Evolutionary conservation across 2,888 invertebrate genomes (phyloP).

Genomic region (Patella caerulea): DNA sequence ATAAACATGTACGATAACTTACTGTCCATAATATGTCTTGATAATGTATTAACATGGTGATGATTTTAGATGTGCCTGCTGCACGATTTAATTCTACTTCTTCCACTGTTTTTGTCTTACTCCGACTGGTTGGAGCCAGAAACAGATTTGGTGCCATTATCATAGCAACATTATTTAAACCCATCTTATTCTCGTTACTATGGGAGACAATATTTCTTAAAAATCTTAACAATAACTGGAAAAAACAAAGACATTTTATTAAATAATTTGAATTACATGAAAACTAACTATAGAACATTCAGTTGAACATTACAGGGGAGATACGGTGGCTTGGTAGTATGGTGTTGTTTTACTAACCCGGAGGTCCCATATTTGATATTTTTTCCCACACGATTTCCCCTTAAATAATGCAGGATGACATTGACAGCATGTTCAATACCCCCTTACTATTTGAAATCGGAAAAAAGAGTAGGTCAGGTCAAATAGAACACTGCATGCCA

Average conservation of each 20-base stretch:
- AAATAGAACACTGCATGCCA: no score
- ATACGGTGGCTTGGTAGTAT: no score
- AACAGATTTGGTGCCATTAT: constrained; percentile 93
- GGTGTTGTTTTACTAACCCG: no score
- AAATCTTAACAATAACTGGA: constrained; percentile 83
- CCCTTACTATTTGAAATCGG: no score
- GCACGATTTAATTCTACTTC: constrained; percentile 77
- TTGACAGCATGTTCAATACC: no score
- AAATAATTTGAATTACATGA: not conserved
- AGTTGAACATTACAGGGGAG: no score
- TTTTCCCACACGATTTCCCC: no score
- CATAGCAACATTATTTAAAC: constrained; percentile 91
- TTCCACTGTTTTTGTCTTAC: constrained; percentile 42
- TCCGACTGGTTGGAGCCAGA: constrained; percentile 52
- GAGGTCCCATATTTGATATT: no score
- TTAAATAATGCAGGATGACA: no score
- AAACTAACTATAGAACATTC: no score
- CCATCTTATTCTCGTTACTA: constrained; percentile 86
- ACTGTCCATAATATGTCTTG: constrained; percentile 86
- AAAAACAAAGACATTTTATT: constrained; percentile 4
- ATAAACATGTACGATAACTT: constrained; percentile 71
- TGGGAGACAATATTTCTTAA: constrained; percentile 82
- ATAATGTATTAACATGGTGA: constrained; percentile 85
- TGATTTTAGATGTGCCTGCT: constrained; percentile 88
- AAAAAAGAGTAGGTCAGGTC: no score